Evolutionary conservation across 2,888 invertebrate species (phyloP), one percentile per base, ranked within the genome.

Genomic region (Drosophila anomalata): DNA sequence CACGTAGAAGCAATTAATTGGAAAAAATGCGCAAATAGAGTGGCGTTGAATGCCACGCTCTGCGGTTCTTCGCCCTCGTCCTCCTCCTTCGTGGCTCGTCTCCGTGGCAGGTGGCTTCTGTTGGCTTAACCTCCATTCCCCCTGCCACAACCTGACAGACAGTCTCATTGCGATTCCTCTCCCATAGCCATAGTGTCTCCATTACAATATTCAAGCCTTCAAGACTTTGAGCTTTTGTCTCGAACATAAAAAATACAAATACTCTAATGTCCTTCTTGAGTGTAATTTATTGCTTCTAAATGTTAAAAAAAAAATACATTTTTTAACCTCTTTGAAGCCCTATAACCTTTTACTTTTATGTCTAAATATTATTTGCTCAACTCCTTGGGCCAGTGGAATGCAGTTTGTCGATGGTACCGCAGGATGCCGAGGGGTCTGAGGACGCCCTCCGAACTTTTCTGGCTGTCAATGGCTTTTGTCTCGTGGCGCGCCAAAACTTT

Each of bases 1-100:
- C 86, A 85, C 86, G 86, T 85, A 76, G 75, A 78, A 72, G 86
- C 86, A 84, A 85, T 85, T 85, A 85, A 87, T 85, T 85, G 84
- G 86, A 85, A 84, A 66, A 84, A 86, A 87, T 85, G 86, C 74
- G 83, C 86, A 84, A 84, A 84, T 84, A 84, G 76, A 82, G 77
- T 68, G 57, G 57, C 68, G 11, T 26, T 39, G 61, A 61, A 59
- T 59, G 39, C 36, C 47, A 24, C 60, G 11, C 20, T 24, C 22
- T 22, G 39, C 17, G 46, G 41, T 41, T 20, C 36, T 14, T 36
- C n/a, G 2, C 2, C 36, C 2, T 29, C 9, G 9, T 29, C 9
- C 26, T 29, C 9, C 36, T n/a, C 7, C 36, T n/a, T 7, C 2
- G n/a, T 2, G n/a, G 6, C 14, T 36, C 36, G 14, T 14, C 36